A percentile compares a stretch with the other conserved stretches of the same genome.
These are phyloP conservation scores for Leptarthrus brevirostris DNA, from an alignment of 2,888 invertebrate genomes.

Conservation along the genomic window DNA sequence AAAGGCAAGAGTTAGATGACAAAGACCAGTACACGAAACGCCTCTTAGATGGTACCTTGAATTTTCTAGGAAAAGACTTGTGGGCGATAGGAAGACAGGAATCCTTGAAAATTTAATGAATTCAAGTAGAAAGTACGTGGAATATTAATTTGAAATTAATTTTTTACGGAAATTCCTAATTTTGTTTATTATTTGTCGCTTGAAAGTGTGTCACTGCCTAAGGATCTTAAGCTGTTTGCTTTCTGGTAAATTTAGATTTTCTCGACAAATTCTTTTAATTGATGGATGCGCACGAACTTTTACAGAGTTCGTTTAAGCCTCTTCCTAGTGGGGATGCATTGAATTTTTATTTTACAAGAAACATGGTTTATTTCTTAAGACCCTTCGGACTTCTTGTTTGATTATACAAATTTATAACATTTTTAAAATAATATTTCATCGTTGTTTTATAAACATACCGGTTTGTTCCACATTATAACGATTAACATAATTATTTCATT, in stretches of 20 bases:
- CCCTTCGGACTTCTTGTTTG: too few species aligned
- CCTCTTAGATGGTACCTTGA: neutral
- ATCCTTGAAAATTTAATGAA: conserved; percentile 48
- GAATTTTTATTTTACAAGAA: too few species aligned
- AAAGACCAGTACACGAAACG: neutral
- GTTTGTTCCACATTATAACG: too few species aligned
- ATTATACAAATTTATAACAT: too few species aligned
- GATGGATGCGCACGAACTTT: conserved; percentile 48
- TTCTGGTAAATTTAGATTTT: conserved; percentile 24
- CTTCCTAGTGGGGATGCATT: too few species aligned
- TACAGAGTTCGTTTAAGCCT: too few species aligned
- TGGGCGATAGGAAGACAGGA: conserved; percentile 10
- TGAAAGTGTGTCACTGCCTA: conserved; percentile 11
- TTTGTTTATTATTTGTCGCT: conserved; percentile 44
- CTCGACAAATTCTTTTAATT: conserved; percentile 48
- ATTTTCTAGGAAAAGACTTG: neutral
- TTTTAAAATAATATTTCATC: too few species aligned
- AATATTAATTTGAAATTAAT: conserved; percentile 55
- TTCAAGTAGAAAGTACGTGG: conserved; percentile 50
- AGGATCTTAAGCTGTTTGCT: conserved; percentile 1
- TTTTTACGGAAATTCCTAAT: conserved; percentile 50
- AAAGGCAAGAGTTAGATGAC: conserved; percentile 2
- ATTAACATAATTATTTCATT: too few species aligned
- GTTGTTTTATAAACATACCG: too few species aligned
- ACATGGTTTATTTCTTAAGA: too few species aligned